Evolutionary conservation across 1,140 invertebrate species (phyloP), one percentile per base, ranked within the genome.

Genomic region (Coboldia fuscipes): DNA sequence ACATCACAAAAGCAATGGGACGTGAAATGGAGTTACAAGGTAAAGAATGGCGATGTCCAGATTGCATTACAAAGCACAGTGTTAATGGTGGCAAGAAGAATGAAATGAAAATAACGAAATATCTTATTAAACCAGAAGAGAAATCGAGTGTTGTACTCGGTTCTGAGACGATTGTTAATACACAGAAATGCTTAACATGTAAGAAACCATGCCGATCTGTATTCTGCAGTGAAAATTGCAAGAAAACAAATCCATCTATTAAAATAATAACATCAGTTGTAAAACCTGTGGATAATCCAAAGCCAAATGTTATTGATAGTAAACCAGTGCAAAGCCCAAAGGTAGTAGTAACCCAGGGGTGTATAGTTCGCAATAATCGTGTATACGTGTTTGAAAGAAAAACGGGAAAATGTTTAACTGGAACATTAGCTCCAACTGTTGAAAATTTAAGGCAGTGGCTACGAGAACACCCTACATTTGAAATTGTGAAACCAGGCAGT

Each of bases 1-100:
- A 84, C 39, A 76, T 96, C 4, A 89, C 84, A 12, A 86, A 88
- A 61, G 71, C 72, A 2, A 81, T 85, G 73, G 75, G 82, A 12
- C 70, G 79, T 46, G 74, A 83, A 54, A 89, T 93, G 81, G 89
- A 94, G 53, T 65, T 76, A 30, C 68, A 80, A 39, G 78, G 84
- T 3, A 69, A 78, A 38, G 83, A 92, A 45, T 96, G 89, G 83
- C 70, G 75, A 36, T 96, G 89, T 59, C 77, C 85, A 0, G 76
- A 76, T 44, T 94, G 88, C 53, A 44, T 61, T 17, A 77, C 51
- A 62, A 67, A 48, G 51, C 57, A 35, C 58, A 43, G 40, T 43
- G 12, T n/a, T n/a, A n/a, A n/a, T n/a, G n/a, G n/a, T n/a, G n/a
- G n/a, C n/a, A n/a, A n/a, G n/a, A n/a, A 50, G 48, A 49, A 16